A percentile compares a stretch with the other conserved stretches of the same genome.
phyloP scores from a whole-genome alignment of 1,140 invertebrate species.

The Pantala flavescens region DNA sequence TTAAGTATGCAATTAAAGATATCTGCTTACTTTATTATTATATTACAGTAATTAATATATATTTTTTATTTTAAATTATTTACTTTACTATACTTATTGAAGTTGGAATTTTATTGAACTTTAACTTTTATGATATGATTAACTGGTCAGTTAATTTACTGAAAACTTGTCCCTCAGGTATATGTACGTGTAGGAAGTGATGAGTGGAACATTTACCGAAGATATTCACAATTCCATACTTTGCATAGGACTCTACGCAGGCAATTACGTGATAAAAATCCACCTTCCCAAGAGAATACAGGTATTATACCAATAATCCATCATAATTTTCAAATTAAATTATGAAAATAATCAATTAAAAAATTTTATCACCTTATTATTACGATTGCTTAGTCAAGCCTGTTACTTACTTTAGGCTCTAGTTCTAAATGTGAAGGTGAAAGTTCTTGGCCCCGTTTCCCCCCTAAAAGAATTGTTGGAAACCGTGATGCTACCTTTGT shows the following conservation, averaged over 20 bases:
- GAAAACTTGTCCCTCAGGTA: conserved; percentile 40
- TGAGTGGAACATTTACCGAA: conserved; percentile 88
- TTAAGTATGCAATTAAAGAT: not conserved
- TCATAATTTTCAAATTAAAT: no score
- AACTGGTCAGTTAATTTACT: no score
- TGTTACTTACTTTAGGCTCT: no score
- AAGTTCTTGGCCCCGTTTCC: not conserved
- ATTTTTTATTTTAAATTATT: no score
- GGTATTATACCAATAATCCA: no score
- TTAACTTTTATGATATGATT: no score
- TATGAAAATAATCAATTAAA: no score
- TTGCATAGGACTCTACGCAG: conserved; percentile 55
- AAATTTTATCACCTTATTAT: no score
- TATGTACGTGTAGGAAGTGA: conserved; percentile 75
- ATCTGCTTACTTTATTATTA: not conserved
- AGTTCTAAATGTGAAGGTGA: not conserved
- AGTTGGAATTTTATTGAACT: no score
- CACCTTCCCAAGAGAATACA: not conserved
- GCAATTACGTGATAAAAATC: not conserved
- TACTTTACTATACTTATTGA: no score
- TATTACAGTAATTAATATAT: no score
- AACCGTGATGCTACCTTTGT: conserved; percentile 58
- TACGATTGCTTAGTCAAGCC: no score
- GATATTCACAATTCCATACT: conserved; percentile 82
- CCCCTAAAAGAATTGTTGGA: not conserved